A percentile compares a stretch with the other conserved stretches of the same genome.
Evolutionary conservation across 2,113 vertebrate species (phyloP).

Genomic region (Mormyrus lacerda): DNA sequence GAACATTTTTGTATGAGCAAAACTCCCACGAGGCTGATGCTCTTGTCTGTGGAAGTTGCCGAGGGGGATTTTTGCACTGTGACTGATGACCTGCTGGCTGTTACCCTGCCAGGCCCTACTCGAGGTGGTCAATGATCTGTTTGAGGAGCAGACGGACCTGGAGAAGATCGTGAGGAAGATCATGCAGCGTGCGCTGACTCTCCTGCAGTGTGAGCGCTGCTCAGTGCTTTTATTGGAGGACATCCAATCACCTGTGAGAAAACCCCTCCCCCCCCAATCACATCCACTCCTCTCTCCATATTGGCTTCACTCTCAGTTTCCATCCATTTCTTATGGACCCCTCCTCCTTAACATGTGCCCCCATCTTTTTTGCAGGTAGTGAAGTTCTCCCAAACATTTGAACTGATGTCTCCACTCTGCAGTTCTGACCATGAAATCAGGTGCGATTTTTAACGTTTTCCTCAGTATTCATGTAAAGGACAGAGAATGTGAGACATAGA

Average conservation of each 20-base stretch:
- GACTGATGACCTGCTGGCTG: background rate
- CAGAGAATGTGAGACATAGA: background rate
- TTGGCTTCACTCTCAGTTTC: constrained; percentile 16
- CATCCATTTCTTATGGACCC: constrained; percentile 43
- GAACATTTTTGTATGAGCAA: too few species aligned
- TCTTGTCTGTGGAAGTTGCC: background rate
- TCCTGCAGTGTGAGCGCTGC: constrained; percentile 86
- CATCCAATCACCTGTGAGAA: constrained; percentile 64
- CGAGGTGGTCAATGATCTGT: constrained; percentile 97
- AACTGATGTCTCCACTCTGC: constrained; percentile 69
- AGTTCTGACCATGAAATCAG: constrained; percentile 59
- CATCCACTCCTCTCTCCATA: background rate
- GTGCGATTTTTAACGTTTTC: constrained; percentile 34
- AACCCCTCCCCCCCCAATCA: background rate
- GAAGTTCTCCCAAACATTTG: constrained; percentile 71
- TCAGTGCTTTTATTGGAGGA: constrained; percentile 70
- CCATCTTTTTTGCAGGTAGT: constrained; percentile 53
- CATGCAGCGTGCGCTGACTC: constrained; percentile 94
- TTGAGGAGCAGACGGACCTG: constrained; percentile 97
- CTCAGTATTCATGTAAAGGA: background rate
- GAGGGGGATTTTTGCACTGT: background rate
- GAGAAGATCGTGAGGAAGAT: constrained; percentile 99
- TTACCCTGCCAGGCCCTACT: constrained; percentile 71
- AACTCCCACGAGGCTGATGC: too few species aligned
- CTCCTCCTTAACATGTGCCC: background rate